Conservation (phyloP, 2,113 vertebrate species). For the Martes martes region DNA sequence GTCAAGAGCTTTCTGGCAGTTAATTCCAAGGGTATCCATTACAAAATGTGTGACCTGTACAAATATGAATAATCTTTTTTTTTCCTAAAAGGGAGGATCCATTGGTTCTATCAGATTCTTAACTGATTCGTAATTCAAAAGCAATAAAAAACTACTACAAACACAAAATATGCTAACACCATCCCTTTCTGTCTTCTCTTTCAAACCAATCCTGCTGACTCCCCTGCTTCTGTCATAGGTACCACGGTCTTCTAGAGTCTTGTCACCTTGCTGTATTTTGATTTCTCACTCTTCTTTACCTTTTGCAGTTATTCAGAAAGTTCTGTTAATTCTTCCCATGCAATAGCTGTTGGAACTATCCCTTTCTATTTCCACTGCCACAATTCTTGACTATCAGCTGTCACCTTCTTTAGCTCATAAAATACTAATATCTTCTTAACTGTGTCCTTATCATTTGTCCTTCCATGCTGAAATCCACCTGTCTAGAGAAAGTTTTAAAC, state of each 20-base stretch:
- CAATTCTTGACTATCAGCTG: neutral
- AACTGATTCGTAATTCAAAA: conserved; percentile 34
- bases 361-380: neutral
- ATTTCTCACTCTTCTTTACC: neutral
- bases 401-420: neutral
- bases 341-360: neutral
- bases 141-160: neutral
- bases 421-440: conserved; percentile 40
- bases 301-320: neutral
- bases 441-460: neutral
- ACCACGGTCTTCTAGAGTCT: neutral
- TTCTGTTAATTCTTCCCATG: neutral
- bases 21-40: neutral
- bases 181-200: neutral
- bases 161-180: neutral
- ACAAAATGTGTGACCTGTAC: neutral
- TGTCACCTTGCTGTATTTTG: neutral
- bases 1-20: neutral
- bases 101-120: conserved; percentile 37
- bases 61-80: neutral
- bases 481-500: neutral
- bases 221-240: neutral
- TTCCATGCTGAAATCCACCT: neutral
- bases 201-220: neutral
- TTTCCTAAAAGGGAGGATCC: neutral